Conservation (phyloP, 2,888 invertebrate species). For the Nysson spinosus region DNA sequence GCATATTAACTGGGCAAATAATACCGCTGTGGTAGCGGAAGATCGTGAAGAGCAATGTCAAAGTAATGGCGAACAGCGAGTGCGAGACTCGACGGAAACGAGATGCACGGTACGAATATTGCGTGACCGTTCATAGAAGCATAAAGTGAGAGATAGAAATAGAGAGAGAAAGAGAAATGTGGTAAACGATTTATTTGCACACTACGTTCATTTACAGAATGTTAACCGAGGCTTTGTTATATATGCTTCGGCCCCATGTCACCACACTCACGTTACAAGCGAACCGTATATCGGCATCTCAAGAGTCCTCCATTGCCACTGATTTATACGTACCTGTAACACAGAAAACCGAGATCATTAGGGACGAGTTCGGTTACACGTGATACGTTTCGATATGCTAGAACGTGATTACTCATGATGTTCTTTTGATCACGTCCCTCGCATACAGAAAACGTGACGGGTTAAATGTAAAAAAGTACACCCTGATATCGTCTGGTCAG, state of each 20-base stretch:
- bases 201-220: constrained; percentile 55
- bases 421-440: no score
- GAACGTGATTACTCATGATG: no score
- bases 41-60: constrained; percentile 1
- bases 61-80: constrained; percentile 5
- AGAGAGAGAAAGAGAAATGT: constrained; percentile 35
- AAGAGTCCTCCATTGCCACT: background rate
- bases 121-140: background rate
- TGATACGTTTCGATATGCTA: no score
- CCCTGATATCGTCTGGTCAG: no score
- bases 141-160: constrained; percentile 16
- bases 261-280: constrained; percentile 46
- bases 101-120: background rate
- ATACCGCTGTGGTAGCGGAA: constrained; percentile 11
- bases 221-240: constrained; percentile 43
- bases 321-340: constrained; percentile 64
- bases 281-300: constrained; percentile 8
- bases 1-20: constrained; percentile 21
- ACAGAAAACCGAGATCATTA: constrained; percentile 36
- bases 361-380: background rate
- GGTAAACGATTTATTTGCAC: constrained; percentile 56
- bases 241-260: constrained; percentile 44
- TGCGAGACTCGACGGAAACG: constrained; percentile 1
- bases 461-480: no score
- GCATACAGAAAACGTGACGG: no score